Evolutionary conservation across 2,113 vertebrate species (phyloP), one percentile per base, ranked within the genome.

Genomic region (Alaudala cheleensis): DNA sequence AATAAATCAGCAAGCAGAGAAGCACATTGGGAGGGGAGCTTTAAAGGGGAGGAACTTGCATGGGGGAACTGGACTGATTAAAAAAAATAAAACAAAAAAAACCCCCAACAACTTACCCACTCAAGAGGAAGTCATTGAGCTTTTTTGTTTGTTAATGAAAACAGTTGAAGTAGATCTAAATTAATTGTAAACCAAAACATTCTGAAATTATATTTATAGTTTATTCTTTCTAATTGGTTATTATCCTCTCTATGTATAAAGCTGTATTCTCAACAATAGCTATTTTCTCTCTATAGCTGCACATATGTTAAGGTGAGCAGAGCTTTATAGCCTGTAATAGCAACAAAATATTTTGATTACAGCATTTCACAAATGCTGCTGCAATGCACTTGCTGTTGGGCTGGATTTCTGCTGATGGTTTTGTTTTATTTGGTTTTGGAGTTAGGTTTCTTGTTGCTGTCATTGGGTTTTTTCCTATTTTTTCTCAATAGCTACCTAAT

Each of bases 1-100:
- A 96, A 90, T 88, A 88, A 69, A 81, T 24, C 71, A 86, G 64
- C 60, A 51, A 86, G 44, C 51, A 94, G 78, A 92, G 88, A 66
- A 83, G 92, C 76, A 93, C 10, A 2, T 51, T 86, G 93, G 88
- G 90, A 96, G 16, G 26, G 47, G 40, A 74, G 12, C 6, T 37
- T 62, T 81, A 74, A 92, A 51, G 33, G 74, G 71, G 42, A 78
- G 56, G 72, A 70, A 60, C 49, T 53, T 47, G 12, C 5, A 17
- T 17, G 5, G 8, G 14, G 60, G 10, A 84, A 34, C 19, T 64
- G 17, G 49, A 87, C 37, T 83, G 20, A 47, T 44, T 34, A 3
- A 33, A 28, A 40, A 29, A 9, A 33, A 24, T 1, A 8, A 5
- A 21, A 10, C 1, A 9, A 26, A 65, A 28, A 5, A 22, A 3